Conservation (phyloP, 2,113 vertebrate species). For the Ctenodactylus gundi region DNA sequence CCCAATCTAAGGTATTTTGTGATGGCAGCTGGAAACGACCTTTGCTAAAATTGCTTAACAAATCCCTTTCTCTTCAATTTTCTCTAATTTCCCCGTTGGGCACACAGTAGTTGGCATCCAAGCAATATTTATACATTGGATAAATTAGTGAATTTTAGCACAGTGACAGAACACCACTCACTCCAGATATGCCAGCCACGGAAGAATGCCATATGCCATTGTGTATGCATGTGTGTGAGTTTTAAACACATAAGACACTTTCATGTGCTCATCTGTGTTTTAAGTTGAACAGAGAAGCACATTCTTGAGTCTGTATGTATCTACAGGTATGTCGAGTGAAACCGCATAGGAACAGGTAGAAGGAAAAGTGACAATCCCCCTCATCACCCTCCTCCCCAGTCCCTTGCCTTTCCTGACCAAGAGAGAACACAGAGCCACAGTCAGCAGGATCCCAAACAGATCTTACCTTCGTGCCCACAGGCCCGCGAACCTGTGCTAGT, state of each 20-base stretch:
- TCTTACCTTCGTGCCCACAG: background rate
- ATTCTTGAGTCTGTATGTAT: background rate
- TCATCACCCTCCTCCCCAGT: background rate
- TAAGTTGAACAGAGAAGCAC: background rate
- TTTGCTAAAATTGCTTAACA: background rate
- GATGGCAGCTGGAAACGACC: background rate
- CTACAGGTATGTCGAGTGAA: background rate
- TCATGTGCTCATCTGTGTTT: background rate
- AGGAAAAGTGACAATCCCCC: background rate
- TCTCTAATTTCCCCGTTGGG: background rate
- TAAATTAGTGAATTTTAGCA: background rate
- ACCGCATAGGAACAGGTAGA: background rate
- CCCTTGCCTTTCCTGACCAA: background rate
- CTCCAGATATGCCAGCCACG: background rate
- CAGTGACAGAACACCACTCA: background rate
- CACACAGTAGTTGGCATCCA: background rate
- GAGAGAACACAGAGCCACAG: background rate
- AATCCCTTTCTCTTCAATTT: background rate
- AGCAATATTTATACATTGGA: background rate
- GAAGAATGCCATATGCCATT: background rate
- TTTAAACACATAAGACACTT: background rate
- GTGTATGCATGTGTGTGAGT: background rate
- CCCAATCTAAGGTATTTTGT: background rate
- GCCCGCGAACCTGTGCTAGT: background rate
- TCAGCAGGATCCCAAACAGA: background rate